Evolutionary conservation across 1,140 invertebrate species (phyloP), one percentile per base, ranked within the genome.

Genomic region (Ectropis grisescens): DNA sequence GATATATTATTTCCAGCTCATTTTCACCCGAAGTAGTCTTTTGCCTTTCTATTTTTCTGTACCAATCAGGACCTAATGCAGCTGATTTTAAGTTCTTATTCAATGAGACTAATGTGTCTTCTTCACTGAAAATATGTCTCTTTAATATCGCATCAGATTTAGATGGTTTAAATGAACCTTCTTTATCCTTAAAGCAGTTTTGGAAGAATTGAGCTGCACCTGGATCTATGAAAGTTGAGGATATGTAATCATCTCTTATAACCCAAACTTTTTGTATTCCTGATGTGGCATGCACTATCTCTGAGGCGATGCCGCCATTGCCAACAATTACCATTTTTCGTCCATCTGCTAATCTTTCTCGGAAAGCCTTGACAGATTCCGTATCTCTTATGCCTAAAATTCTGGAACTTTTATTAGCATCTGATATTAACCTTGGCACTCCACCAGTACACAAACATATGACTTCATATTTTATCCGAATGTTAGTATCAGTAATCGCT

Each of bases 271-370:
- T 89, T 58, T 97, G 88, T 33, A 96, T 86, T 11, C 90, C 89
- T 67, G 88, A 83, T 10, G 97, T 86, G 65, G 97, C 93, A 72
- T 97, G 90, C 38, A 96, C 91, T 48, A 99, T 82, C 85, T 99
- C 97, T 33, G 95, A 97, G 12, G 97, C 97, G 56, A 99, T 99
- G 4, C 97, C 97, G 19, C 97, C 97, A 86, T 99, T 99, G 12
- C 97, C 97, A 28, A 98, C 85, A 29, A 99, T 86, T 0, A 94
- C 61, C 48, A 98, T 86, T 82, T 86, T 88, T 47, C 83, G 87
- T 0, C 93, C 87, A 41, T 82, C 67, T 31, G 72, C 72, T 4
- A 98, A 70, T 61, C 86, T 89, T 16, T 87, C 65, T 47, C 93
- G 87, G 57, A 98, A 92, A 39, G 88, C 86, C 62, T 90, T 68